These are phyloP conservation scores for Botia kubotai DNA, from an alignment of 2,797 vertebrate species.

Conservation along the genomic window DNA sequence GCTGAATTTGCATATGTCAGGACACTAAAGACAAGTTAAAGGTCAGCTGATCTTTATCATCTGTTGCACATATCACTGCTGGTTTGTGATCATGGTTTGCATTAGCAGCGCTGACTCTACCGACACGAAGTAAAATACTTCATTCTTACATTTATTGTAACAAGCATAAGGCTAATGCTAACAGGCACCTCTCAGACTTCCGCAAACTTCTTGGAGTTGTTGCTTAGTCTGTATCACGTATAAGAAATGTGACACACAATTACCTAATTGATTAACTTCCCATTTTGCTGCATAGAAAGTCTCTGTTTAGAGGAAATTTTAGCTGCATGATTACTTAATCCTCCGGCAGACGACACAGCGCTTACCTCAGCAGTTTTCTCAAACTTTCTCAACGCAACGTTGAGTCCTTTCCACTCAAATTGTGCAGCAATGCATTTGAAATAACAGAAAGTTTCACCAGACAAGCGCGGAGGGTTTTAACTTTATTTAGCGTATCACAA, in stretches of 20 bases:
- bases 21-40: not conserved
- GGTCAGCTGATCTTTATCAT: not conserved
- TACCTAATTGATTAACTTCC: constrained; percentile 62
- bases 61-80: not conserved
- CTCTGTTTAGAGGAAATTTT: constrained; percentile 58
- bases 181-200: not conserved
- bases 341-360: constrained; percentile 41
- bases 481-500: constrained; percentile 35
- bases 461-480: constrained; percentile 13
- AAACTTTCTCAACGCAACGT: constrained; percentile 57
- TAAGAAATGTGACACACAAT: constrained; percentile 50
- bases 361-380: constrained; percentile 59
- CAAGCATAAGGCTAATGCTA: not conserved
- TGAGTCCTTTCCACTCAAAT: constrained; percentile 31
- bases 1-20: not conserved
- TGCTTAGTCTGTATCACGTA: constrained; percentile 28
- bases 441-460: constrained; percentile 34
- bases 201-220: not conserved
- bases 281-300: constrained; percentile 55
- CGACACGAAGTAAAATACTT: not conserved
- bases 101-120: not conserved
- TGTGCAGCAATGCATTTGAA: constrained; percentile 25
- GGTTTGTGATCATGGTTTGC: not conserved
- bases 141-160: not conserved
- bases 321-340: constrained; percentile 54